phyloP scores from a whole-genome alignment of 2,113 vertebrate species.

The Perca schrenkii region DNA sequence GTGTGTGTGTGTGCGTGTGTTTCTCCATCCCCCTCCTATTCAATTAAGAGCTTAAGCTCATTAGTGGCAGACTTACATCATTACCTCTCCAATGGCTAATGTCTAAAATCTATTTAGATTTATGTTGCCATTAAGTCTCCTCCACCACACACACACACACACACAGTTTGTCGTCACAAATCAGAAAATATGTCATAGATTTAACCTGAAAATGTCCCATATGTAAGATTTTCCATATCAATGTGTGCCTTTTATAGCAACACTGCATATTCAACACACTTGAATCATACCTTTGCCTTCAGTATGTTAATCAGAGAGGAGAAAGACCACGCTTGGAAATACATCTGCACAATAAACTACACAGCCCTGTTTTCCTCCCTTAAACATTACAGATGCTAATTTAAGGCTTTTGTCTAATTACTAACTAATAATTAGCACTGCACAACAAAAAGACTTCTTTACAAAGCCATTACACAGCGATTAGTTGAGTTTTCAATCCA shows the following conservation, averaged over 20 bases:
- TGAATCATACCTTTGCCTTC: constrained; percentile 65
- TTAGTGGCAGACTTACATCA: constrained; percentile 83
- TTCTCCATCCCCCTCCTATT: constrained; percentile 61
- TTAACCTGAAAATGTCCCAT: constrained; percentile 29
- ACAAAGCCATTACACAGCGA: constrained; percentile 41
- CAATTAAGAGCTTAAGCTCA: constrained; percentile 83
- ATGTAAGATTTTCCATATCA: constrained; percentile 28
- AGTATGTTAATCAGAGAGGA: constrained; percentile 58
- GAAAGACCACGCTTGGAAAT: constrained; percentile 2
- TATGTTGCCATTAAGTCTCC: constrained; percentile 77
- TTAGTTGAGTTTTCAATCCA: constrained; percentile 65
- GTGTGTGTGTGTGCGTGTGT: neutral
- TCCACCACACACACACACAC: constrained; percentile 16
- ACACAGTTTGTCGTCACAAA: constrained; percentile 30
- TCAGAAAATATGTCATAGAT: constrained; percentile 40
- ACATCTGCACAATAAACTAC: constrained; percentile 11
- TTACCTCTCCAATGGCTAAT: constrained; percentile 81
- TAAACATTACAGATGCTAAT: constrained; percentile 24
- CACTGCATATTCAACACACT: constrained; percentile 77
- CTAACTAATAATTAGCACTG: constrained; percentile 55
- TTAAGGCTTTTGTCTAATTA: constrained; percentile 30
- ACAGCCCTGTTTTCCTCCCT: constrained; percentile 40
- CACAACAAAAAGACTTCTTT: constrained; percentile 29
- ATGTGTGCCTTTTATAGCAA: constrained; percentile 68
- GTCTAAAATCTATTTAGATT: constrained; percentile 84